These are phyloP conservation scores for Phengaris arion DNA, from an alignment of 2,888 invertebrate species.

Conservation along the genomic window DNA sequence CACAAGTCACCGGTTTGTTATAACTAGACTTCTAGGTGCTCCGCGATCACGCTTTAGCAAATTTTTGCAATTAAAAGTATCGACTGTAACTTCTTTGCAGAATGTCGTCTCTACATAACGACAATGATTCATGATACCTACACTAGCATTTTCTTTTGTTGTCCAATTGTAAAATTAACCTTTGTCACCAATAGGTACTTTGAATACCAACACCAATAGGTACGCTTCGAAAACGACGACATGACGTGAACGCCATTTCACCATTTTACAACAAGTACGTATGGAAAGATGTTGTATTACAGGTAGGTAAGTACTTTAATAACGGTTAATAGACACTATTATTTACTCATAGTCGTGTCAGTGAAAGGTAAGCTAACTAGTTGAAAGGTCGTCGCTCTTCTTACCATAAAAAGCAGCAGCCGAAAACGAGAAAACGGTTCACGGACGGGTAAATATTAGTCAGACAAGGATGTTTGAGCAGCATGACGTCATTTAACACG, in stretches of 20 bases:
- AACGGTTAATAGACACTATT: not conserved
- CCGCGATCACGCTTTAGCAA: no score
- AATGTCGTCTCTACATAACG: not conserved
- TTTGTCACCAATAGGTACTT: not conserved
- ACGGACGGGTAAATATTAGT: constrained; percentile 21
- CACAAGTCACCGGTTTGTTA: not conserved
- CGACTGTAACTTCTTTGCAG: not conserved
- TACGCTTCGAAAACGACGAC: not conserved
- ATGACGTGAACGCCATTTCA: not conserved
- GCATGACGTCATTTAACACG: constrained; percentile 21
- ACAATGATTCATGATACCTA: not conserved
- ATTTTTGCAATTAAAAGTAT: no score
- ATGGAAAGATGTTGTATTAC: no score
- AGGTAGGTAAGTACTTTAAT: not conserved
- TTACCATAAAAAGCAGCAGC: constrained; percentile 1
- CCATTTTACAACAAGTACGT: not conserved
- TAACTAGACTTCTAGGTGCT: no score
- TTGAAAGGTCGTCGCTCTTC: constrained; percentile 22
- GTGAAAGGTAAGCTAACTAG: constrained; percentile 1
- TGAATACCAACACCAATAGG: no score
- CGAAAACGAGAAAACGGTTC: constrained; percentile 24
- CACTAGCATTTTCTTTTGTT: not conserved
- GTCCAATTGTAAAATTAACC: not conserved
- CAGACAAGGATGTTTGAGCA: constrained; percentile 20
- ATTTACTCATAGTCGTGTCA: not conserved